phyloP scores from a whole-genome alignment of 1,140 invertebrate species.

The Phthorimaea operculella region DNA sequence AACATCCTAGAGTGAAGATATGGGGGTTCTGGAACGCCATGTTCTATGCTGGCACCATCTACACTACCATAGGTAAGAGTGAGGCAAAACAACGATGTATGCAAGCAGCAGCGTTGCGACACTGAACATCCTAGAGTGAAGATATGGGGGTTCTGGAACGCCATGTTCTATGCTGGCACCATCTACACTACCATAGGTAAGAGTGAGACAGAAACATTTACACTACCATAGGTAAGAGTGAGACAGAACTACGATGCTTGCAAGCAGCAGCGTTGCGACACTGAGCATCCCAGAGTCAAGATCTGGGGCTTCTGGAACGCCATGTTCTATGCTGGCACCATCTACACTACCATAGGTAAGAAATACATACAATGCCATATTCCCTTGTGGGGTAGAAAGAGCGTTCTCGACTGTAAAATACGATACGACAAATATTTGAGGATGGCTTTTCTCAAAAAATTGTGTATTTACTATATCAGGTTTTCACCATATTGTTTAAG shows the following conservation, averaged over 20 bases:
- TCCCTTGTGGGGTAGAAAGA: no score
- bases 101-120: constrained; percentile 49
- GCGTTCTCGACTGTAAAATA: no score
- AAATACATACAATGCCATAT: no score
- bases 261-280: constrained; percentile 55
- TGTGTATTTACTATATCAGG: no score
- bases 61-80: constrained; percentile 93
- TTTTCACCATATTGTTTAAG: no score
- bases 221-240: constrained; percentile 90
- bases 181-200: constrained; percentile 94
- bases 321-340: constrained; percentile 91
- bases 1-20: constrained; percentile 64
- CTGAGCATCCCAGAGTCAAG: constrained; percentile 14
- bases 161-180: constrained; percentile 92
- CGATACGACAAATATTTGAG: no score
- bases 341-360: constrained; percentile 93
- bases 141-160: constrained; percentile 90
- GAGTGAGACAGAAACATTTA: no score
- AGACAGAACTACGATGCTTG: constrained; percentile 65
- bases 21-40: constrained; percentile 94
- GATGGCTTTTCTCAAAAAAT: no score
- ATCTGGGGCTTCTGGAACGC: constrained; percentile 92
- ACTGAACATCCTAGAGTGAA: no score
- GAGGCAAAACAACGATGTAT: constrained; percentile 69
- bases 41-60: constrained; percentile 92